A percentile compares a stretch with the other conserved stretches of the same genome.
phyloP scores from a whole-genome alignment of 92 coral and sea anemone species.

The Nematostella vectensis region DNA sequence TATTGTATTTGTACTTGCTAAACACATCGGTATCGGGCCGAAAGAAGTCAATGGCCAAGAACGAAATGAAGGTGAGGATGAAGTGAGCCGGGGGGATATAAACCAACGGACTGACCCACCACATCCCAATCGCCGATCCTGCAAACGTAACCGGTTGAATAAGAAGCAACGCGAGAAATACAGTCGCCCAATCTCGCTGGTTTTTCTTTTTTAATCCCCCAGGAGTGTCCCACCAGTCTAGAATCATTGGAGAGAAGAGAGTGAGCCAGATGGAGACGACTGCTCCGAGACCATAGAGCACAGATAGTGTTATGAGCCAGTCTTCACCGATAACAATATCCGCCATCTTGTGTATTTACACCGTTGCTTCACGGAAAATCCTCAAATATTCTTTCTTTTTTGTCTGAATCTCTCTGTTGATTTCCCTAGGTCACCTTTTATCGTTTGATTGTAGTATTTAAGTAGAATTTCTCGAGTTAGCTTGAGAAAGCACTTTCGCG shows the following conservation, averaged over 20 bases:
- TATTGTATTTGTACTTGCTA: constrained; percentile 79
- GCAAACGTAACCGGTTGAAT: constrained; percentile 92
- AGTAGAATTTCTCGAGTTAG: too few relatives aligned
- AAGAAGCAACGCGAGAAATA: constrained; percentile 73
- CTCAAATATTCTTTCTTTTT: too few relatives aligned
- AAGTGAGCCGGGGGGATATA: constrained; percentile 88
- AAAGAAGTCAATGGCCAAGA: constrained; percentile 95
- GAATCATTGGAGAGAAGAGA: constrained; percentile 77
- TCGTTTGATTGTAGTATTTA: too few relatives aligned
- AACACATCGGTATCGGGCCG: constrained; percentile 71
- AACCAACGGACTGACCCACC: constrained; percentile 88
- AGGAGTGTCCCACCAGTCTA: constrained; percentile 97
- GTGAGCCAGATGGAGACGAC: constrained; percentile 88
- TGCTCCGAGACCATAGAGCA: constrained; percentile 85
- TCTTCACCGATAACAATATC: constrained; percentile 91
- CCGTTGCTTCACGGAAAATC: too few relatives aligned
- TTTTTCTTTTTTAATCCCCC: constrained; percentile 84
- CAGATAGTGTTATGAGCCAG: constrained; percentile 94
- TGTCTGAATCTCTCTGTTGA: too few relatives aligned
- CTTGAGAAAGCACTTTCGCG: too few relatives aligned
- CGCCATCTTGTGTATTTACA: too few relatives aligned
- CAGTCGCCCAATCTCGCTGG: constrained; percentile 96
- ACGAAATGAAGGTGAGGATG: constrained; percentile 69
- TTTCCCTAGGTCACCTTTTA: too few relatives aligned
- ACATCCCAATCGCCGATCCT: constrained; percentile 95